Conservation (phyloP, 2,113 vertebrate genomes). For the Barnardius zonarius region DNA sequence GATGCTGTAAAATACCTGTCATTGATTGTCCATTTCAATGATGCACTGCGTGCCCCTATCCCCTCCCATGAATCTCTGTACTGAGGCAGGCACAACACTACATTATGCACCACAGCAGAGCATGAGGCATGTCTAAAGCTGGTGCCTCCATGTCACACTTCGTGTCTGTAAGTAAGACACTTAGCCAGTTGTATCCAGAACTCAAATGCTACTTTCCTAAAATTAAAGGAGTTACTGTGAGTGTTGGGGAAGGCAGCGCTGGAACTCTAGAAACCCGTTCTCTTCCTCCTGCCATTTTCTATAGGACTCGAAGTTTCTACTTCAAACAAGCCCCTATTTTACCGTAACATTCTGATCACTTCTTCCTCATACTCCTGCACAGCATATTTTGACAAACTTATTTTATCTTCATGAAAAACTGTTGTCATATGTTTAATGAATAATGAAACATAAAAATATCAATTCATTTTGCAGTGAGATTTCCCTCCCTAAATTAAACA, state of each 20-base stretch:
- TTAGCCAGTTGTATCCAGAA: neutral
- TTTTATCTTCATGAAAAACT: neutral
- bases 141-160: neutral
- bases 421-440: constrained; percentile 17
- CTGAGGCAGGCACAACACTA: neutral
- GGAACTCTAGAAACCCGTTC: neutral
- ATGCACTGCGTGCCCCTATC: neutral
- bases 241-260: neutral
- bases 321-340: neutral
- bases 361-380: neutral
- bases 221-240: neutral
- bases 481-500: neutral
- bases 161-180: neutral
- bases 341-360: neutral
- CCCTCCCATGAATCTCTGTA: neutral
- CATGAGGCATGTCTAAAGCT: neutral
- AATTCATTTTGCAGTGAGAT: neutral
- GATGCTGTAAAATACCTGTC: neutral
- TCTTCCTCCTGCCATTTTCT: neutral
- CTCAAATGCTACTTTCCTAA: neutral
- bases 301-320: neutral
- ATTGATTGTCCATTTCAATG: too few species aligned
- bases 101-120: too few species aligned
- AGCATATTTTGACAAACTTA: neutral
- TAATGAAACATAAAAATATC: constrained; percentile 28